Evolutionary conservation across 2,113 vertebrate genomes (phyloP).

Genomic region (Anguilla japonica): DNA sequence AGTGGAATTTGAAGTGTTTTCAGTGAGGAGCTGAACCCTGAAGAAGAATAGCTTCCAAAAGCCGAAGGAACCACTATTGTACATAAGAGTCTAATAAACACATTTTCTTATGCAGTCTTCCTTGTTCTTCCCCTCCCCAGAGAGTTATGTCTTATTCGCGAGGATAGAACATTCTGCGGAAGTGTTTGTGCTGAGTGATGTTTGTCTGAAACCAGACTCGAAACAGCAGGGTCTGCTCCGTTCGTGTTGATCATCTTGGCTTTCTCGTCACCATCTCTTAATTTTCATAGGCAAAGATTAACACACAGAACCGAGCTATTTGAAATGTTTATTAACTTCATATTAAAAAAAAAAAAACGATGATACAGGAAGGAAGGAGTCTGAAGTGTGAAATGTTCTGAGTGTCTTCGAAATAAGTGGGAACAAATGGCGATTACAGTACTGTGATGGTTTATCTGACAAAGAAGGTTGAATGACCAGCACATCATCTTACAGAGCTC

Average conservation of each 20-base stretch:
- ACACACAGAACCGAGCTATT: constrained; percentile 40
- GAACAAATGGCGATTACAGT: constrained; percentile 32
- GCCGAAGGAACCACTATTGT: constrained; percentile 62
- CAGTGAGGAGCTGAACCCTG: constrained; percentile 42
- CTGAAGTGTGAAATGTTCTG: constrained; percentile 51
- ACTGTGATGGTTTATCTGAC: constrained; percentile 13
- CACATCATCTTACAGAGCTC: not conserved
- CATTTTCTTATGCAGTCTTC: constrained; percentile 53
- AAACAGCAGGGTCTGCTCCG: too few relatives aligned
- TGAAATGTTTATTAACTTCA: constrained; percentile 66
- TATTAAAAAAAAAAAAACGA: constrained; percentile 38
- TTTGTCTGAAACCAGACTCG: too few relatives aligned
- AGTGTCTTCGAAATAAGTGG: constrained; percentile 35
- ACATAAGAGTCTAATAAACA: constrained; percentile 68
- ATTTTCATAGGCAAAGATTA: not conserved
- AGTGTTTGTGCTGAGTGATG: too few relatives aligned
- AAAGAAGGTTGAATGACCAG: not conserved
- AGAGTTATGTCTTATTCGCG: not conserved
- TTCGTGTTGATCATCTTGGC: too few relatives aligned
- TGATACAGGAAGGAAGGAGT: constrained; percentile 44
- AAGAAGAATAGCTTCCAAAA: constrained; percentile 47
- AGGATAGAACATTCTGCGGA: not conserved
- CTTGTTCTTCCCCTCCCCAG: not conserved
- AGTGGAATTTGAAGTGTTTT: constrained; percentile 27
- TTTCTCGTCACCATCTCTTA: not conserved